phyloP scores from a whole-genome alignment of 2,888 invertebrate genomes.

The Brachylomia viminalis region DNA sequence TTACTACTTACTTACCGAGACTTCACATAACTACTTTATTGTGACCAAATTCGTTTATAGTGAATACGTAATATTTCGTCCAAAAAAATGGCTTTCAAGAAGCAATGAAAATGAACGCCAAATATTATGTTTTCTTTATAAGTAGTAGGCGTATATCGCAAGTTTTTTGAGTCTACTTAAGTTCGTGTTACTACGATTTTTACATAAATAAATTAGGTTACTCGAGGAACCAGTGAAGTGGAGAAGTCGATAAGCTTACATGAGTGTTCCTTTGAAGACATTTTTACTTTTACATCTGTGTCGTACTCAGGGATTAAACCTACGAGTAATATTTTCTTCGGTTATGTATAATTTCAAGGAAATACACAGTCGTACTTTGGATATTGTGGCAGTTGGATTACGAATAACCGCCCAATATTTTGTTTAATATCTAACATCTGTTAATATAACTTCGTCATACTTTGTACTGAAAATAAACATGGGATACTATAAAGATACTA shows the following conservation, averaged over 20 bases:
- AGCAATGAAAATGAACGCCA: not conserved
- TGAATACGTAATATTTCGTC: not conserved
- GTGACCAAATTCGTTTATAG: not conserved
- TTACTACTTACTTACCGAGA: not conserved
- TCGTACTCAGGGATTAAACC: conserved; percentile 33
- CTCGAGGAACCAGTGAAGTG: conserved; percentile 57
- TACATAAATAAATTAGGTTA: conserved; percentile 64
- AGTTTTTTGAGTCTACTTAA: conserved; percentile 24
- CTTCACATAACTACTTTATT: not conserved
- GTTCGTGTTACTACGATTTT: conserved; percentile 54
- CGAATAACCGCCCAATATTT: not conserved
- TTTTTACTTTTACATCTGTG: conserved; percentile 61
- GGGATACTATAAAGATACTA: not conserved
- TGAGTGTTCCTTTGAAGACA: conserved; percentile 64
- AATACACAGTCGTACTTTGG: not conserved
- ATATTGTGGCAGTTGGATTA: not conserved
- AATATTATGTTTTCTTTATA: conserved; percentile 23
- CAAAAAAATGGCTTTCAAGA: not conserved
- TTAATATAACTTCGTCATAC: not conserved
- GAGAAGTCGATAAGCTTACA: conserved; percentile 66
- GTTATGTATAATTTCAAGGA: conserved; percentile 35
- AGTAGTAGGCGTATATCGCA: not conserved
- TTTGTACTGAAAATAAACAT: not conserved
- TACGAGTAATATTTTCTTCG: conserved; percentile 37
- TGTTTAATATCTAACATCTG: not conserved